These are phyloP conservation scores for Atrichornis clamosus DNA, from an alignment of 2,113 vertebrate genomes.

Conservation along the genomic window DNA sequence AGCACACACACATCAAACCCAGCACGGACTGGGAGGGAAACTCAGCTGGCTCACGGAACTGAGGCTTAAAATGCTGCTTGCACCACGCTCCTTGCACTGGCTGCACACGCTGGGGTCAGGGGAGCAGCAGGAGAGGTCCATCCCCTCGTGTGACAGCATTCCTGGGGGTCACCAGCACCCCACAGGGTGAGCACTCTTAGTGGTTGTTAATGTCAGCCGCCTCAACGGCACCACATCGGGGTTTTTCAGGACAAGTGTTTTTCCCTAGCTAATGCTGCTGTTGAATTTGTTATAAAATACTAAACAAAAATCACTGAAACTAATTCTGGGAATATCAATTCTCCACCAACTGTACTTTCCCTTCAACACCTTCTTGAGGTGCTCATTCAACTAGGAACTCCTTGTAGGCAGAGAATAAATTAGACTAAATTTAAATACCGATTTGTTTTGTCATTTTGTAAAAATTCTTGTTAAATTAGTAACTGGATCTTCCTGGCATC, in stretches of 20 bases:
- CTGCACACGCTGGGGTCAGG: not conserved
- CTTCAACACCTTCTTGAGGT: not conserved
- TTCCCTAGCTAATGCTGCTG: not conserved
- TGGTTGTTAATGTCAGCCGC: not conserved
- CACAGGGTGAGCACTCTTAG: not conserved
- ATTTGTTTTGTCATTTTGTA: not conserved
- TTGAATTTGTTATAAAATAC: not conserved
- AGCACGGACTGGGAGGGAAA: not conserved
- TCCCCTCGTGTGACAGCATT: not conserved
- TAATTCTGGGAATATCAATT: not conserved
- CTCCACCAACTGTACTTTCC: not conserved
- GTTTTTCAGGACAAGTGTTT: not conserved
- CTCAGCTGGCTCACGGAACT: not conserved
- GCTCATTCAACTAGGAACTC: not conserved
- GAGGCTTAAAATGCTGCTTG: not conserved
- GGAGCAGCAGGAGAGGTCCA: not conserved
- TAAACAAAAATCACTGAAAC: not conserved
- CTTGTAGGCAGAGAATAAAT: not conserved
- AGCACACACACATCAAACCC: not conserved
- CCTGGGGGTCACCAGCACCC: not conserved
- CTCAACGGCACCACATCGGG: accelerated
- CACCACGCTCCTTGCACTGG: accelerated
- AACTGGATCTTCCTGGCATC: not conserved
- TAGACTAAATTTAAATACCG: not conserved
- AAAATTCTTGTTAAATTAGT: not conserved